Conservation (phyloP, 1,140 invertebrate species). For the Rhopalosiphum padi region DNA sequence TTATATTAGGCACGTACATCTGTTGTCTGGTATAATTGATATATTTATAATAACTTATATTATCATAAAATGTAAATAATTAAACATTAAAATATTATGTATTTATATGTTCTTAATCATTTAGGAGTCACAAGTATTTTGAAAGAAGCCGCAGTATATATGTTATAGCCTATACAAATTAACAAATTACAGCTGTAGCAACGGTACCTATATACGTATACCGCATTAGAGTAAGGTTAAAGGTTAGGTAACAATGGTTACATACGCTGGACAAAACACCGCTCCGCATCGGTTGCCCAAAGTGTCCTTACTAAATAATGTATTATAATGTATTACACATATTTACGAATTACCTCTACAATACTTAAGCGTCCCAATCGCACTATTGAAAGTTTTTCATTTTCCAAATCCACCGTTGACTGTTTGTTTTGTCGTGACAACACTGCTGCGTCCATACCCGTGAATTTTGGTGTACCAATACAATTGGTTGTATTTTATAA, state of each 20-base stretch:
- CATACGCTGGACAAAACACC: neutral
- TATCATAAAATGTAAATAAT: neutral
- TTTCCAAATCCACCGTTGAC: no score
- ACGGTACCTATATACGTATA: neutral
- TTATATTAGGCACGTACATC: neutral
- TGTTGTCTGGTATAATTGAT: neutral
- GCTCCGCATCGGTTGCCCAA: no score
- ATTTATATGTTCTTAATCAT: neutral
- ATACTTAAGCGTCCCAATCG: no score
- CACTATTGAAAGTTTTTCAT: no score
- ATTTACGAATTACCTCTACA: neutral
- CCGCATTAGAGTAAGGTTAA: neutral
- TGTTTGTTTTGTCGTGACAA: no score
- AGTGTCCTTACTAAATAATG: no score
- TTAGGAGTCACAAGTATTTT: neutral
- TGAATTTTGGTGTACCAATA: neutral
- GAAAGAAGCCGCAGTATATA: neutral
- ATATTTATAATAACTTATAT: neutral
- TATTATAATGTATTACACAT: no score
- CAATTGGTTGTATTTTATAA: neutral
- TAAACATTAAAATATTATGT: neutral
- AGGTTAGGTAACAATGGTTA: neutral
- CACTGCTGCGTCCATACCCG: no score
- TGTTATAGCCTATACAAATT: neutral
- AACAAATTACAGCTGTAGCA: no score